Percentiles rank a stretch among this genome's conserved stretches.
These are phyloP conservation scores for Melanerpes aurifrons DNA, from an alignment of 2,113 vertebrate genomes.

Conservation along the genomic window DNA sequence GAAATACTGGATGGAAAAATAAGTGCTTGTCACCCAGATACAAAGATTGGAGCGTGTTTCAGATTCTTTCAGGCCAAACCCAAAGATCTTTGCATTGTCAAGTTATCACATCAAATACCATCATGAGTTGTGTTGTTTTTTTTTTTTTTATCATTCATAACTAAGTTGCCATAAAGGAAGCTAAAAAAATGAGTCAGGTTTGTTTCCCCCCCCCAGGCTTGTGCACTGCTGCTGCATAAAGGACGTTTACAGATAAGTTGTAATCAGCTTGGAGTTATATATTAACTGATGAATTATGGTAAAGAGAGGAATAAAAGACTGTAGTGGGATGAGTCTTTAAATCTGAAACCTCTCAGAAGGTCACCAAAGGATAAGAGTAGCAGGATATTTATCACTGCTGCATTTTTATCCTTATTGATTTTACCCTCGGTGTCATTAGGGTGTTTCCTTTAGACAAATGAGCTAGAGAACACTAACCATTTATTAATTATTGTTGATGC, in stretches of 20 bases:
- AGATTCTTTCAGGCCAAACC: conserved; percentile 65
- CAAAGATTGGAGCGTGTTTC: conserved; percentile 59
- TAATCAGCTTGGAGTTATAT: conserved; percentile 65
- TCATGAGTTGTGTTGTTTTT: not conserved
- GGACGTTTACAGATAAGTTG: conserved; percentile 65
- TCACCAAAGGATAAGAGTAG: conserved; percentile 61
- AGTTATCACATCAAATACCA: conserved; percentile 46
- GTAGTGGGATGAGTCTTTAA: conserved; percentile 59
- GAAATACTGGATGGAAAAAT: conserved; percentile 64
- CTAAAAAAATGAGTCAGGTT: not conserved
- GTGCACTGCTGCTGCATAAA: conserved; percentile 20
- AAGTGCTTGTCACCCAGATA: conserved; percentile 54
- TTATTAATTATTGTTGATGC: conserved; percentile 69
- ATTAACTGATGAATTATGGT: conserved; percentile 70
- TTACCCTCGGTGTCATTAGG: conserved; percentile 20
- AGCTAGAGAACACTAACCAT: conserved; percentile 42
- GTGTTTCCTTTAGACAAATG: conserved; percentile 64
- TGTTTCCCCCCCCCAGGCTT: not conserved
- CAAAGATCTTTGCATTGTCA: conserved; percentile 37
- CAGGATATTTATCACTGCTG: conserved; percentile 60
- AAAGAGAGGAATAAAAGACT: conserved; percentile 42
- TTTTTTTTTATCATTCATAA: conserved; percentile 17
- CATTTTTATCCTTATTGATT: conserved; percentile 70
- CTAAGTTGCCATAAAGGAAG: not conserved
- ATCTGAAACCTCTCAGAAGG: conserved; percentile 50